These are phyloP conservation scores for Triplophysa bombifrons DNA, from an alignment of 2,797 vertebrate species.

Conservation along the genomic window DNA sequence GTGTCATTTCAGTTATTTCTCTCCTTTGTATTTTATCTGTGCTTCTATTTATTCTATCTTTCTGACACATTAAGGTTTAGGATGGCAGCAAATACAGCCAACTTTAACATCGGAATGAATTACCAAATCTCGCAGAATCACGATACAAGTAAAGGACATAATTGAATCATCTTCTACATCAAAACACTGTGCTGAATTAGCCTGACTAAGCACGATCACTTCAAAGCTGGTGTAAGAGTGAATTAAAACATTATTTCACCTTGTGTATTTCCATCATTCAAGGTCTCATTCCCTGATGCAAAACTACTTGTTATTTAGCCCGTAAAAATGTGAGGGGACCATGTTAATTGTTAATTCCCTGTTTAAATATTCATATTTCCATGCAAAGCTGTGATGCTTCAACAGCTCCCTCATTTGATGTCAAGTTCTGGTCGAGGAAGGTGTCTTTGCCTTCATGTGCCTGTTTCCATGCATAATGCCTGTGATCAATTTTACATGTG, in stretches of 20 bases:
- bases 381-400: constrained; percentile 48
- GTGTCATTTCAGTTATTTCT: neutral
- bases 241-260: constrained; percentile 44
- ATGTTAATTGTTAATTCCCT: constrained; percentile 54
- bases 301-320: constrained; percentile 47
- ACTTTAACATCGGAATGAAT: neutral
- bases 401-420: constrained; percentile 54
- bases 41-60: too few relatives aligned
- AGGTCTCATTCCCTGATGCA: constrained; percentile 29
- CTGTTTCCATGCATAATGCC: constrained; percentile 52
- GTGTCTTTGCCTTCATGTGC: constrained; percentile 48
- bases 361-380: constrained; percentile 57
- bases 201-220: constrained; percentile 32
- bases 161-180: neutral
- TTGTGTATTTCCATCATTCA: constrained; percentile 39
- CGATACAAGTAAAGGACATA: neutral
- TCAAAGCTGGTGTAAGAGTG: neutral
- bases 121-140: neutral
- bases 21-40: neutral
- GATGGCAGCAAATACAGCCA: neutral
- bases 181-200: constrained; percentile 19
- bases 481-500: constrained; percentile 59
- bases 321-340: constrained; percentile 38
- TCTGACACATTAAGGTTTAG: neutral
- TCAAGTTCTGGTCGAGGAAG: constrained; percentile 46